Conservation (phyloP, 2,888 invertebrate genomes). For the Parasteatoda lunata region DNA sequence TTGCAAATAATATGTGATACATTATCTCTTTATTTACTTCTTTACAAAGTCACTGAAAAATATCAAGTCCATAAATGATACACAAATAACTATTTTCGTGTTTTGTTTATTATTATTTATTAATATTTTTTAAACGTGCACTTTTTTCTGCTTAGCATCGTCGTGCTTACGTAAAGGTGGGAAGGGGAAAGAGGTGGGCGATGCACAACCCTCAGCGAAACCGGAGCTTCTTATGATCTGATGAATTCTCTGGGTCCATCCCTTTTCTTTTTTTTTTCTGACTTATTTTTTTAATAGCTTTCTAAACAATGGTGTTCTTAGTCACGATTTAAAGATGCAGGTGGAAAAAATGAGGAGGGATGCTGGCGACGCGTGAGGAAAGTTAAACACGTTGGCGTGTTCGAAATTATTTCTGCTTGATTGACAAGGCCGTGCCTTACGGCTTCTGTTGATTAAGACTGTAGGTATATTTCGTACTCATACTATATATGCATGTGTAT, state of each 20-base stretch:
- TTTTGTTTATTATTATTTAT: too few species aligned
- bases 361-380: slow-evolving; percentile 15
- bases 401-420: slow-evolving; percentile 6
- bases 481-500: too few species aligned
- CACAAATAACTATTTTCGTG: too few species aligned
- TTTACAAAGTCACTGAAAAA: too few species aligned
- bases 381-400: neutral
- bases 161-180: neutral
- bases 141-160: too few species aligned
- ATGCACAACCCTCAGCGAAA: neutral
- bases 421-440: slow-evolving; percentile 3
- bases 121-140: too few species aligned
- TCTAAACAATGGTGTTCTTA: slow-evolving; percentile 34
- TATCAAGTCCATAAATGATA: too few species aligned
- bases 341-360: slow-evolving; percentile 15
- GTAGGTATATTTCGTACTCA: neutral
- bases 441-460: slow-evolving; percentile 1
- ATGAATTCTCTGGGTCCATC: neutral
- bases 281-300: slow-evolving; percentile 24
- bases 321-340: slow-evolving; percentile 26
- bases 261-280: neutral
- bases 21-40: too few species aligned
- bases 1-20: too few species aligned
- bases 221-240: neutral
- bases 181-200: neutral